Base-by-base conservation (phyloP, 2,797 vertebrate genomes). In the Amazona finschi region DNA sequence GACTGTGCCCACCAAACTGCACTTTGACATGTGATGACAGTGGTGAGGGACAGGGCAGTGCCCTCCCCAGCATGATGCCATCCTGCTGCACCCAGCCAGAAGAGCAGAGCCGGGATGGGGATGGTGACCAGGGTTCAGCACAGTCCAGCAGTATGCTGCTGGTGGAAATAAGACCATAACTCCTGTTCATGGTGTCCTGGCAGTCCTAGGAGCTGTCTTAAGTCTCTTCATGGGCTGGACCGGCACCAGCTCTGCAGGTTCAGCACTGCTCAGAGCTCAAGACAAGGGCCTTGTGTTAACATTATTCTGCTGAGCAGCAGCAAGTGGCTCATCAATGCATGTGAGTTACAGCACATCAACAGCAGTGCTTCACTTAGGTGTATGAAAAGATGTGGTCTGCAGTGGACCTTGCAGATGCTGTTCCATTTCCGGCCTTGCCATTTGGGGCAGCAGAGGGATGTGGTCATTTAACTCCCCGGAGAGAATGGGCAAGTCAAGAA, bases 41-140 rank as follows among this genome's bases (percentile, higher is more conserved):
- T 3, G 6, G 38, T 0, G 6, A 81, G 36, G 52, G 36, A 49
- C 52, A 33, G 47, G 65, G 28, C 38, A 77, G 25, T 31, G 57
- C 33, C 15, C 15, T 55, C 25, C 9, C 43, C 18, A 12, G 0
- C 8, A 3, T 1, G 11, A 17, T 8, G 2, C 44, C 1, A 0
- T 52, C 58, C 62, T 24, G 24, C 44, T 64, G 52, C 8, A 5
- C 47, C 30, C 62, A 24, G 38, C 6, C 30, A n/a, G 72, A 39
- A 38, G 8, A 18, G 24, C 41, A 46, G 47, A 66, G n/a, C n/a
- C 15, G 27, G 27, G 74, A 33, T 3, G 2, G 39, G 8, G 52
- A 6, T 19, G 10, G 30, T 31, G 61, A 25, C 24, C 4, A 1
- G 36, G 5, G 13, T 6, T 6, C 5, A 5, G 15, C 22, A 28